Percentiles rank a stretch among this genome's conserved stretches.
Evolutionary conservation across 2,888 invertebrate species (phyloP).

Genomic region (Tipula lateralis): DNA sequence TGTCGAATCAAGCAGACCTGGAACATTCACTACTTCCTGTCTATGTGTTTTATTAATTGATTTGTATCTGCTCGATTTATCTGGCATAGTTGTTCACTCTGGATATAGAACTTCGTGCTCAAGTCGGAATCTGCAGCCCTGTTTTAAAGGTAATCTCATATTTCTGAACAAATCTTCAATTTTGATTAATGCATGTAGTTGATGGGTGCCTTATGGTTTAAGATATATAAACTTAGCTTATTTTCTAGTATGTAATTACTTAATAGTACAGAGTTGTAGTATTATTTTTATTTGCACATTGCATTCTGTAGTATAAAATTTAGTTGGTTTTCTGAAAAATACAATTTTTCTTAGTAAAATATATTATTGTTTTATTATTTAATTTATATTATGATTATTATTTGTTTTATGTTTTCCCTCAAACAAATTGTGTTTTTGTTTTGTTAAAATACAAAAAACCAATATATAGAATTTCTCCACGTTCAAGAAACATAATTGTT

Average conservation of each 20-base stretch:
- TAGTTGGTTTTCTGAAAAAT: background rate
- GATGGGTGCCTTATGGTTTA: background rate
- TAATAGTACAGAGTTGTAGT: background rate
- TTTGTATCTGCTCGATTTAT: too few relatives aligned
- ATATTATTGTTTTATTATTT: background rate
- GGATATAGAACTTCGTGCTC: too few relatives aligned
- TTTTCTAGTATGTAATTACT: background rate
- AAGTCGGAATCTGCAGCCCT: too few relatives aligned
- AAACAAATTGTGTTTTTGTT: background rate
- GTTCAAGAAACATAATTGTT: conserved; percentile 31
- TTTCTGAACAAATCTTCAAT: background rate
- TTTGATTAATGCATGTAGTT: background rate
- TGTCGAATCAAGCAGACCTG: too few relatives aligned
- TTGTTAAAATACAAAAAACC: conserved; percentile 5
- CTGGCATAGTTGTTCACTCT: too few relatives aligned
- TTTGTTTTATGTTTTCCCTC: background rate
- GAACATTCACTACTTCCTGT: too few relatives aligned
- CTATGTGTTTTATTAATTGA: too few relatives aligned
- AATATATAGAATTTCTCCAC: conserved; percentile 33
- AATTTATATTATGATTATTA: conserved; percentile 20
- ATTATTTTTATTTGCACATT: conserved; percentile 26
- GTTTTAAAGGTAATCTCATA: too few relatives aligned
- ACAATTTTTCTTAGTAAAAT: background rate
- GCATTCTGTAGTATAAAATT: background rate
- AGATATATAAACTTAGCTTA: background rate